Conservation (phyloP, 2,113 vertebrate genomes). For the Malurus elegans region DNA sequence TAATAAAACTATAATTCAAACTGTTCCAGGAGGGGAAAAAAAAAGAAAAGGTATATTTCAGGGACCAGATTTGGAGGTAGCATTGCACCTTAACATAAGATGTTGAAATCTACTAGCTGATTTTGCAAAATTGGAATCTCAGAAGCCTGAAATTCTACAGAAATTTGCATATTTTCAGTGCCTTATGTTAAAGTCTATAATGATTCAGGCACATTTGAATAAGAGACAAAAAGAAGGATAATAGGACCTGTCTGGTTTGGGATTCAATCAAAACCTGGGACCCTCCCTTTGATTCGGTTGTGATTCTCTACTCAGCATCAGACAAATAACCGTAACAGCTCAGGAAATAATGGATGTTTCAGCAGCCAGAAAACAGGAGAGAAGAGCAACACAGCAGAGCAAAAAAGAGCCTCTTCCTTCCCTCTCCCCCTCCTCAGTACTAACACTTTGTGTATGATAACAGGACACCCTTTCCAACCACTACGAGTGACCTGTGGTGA, state of each 20-base stretch:
- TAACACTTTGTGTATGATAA: background rate
- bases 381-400: background rate
- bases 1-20: background rate
- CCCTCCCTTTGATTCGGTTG: background rate
- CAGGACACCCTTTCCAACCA: background rate
- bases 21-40: background rate
- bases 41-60: background rate
- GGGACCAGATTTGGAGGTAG: background rate
- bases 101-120: background rate
- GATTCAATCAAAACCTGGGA: constrained; percentile 25
- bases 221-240: constrained; percentile 34
- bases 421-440: background rate
- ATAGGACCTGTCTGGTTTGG: constrained; percentile 24
- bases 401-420: background rate
- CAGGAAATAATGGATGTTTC: background rate
- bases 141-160: background rate
- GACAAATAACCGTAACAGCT: background rate
- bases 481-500: background rate
- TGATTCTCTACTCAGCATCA: background rate
- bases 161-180: constrained; percentile 19
- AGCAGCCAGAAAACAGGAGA: constrained; percentile 9
- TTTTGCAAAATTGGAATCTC: background rate
- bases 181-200: background rate
- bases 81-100: background rate
- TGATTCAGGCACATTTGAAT: constrained; percentile 9